Base-by-base conservation (phyloP, 1,140 invertebrate species). In the Copidosoma floridanum region DNA sequence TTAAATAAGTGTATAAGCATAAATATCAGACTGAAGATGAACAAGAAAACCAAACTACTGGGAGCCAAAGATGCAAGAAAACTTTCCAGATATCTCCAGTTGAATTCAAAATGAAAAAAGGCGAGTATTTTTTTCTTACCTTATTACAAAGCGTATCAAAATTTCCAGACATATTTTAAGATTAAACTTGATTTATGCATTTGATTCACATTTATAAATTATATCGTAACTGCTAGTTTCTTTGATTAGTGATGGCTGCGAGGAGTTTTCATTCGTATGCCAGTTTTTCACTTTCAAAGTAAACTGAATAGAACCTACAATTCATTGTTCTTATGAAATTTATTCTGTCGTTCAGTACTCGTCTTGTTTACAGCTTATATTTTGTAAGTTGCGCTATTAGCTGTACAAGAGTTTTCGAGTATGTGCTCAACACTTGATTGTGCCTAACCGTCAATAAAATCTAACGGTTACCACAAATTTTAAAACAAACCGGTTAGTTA, bases 101-200 rank as follows among this genome's bases (percentile, higher is more conserved):
- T 20, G 35, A 24, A 57, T n/a, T 48, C 5, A 41, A 50, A 32
- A 29, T 16, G 51, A 55, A 44, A 61, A 63, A 67, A 67, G 66
- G 66, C 66, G 66, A 67, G 66, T 67, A 67, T 67, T 38, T 63
- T 61, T 51, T 18, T 57, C 38, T 47, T 50, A 44, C 18, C 7
- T 56, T 55, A 32, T 41, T 40, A 32, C 56, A 61, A 61, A 46
- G 10, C 26, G 44, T 24, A 55, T 29, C 21, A 23, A 46, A 27
- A 44, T 16, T 24, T 53, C 23, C 23, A n/a, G 44, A 35, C 26
- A 5, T 55, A 44, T 43, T 27, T 55, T 6, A 12, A 40, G 20
- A 24, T 48, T 8, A 27, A 48, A 6, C n/a, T 3, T 32, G 35
- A 10, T 35, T 32, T 1, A 10, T 27, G 29, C n/a, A n/a, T 20